A percentile compares a stretch with the other conserved stretches of the same genome.
These are phyloP conservation scores for Rhamphomyia laevipes DNA, from an alignment of 2,888 invertebrate genomes.

Conservation along the genomic window DNA sequence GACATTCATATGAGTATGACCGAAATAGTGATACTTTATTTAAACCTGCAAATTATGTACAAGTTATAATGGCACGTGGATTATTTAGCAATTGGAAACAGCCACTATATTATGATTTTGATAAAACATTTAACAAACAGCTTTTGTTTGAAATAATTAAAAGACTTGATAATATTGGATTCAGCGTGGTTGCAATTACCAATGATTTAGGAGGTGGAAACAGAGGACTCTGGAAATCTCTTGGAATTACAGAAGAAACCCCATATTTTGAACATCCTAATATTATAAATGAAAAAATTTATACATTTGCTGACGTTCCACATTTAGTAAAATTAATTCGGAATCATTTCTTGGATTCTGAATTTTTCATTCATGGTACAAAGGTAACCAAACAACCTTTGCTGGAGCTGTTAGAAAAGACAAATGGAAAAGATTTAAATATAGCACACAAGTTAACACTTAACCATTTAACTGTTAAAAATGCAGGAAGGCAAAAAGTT, in stretches of 20 bases:
- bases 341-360: slow-evolving; percentile 6
- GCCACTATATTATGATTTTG: slow-evolving; percentile 20
- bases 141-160: slow-evolving; percentile 13
- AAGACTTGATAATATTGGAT: no score
- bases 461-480: no score
- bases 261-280: slow-evolving; percentile 5
- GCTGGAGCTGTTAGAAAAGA: background rate
- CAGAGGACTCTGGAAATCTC: background rate
- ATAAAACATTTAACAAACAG: slow-evolving; percentile 15
- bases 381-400: slow-evolving; percentile 1
- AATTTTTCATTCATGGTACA: slow-evolving; percentile 2
- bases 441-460: no score
- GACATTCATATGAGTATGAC: slow-evolving; percentile 16
- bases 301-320: slow-evolving; percentile 2
- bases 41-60: slow-evolving; percentile 15
- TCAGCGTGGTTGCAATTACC: no score
- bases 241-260: background rate
- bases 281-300: background rate
- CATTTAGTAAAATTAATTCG: slow-evolving; percentile 7
- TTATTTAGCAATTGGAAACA: slow-evolving; percentile 19
- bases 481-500: slow-evolving; percentile 9
- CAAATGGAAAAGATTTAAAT: background rate
- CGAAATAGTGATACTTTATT: slow-evolving; percentile 15
- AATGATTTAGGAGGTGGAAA: no score
- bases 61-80: no score